phyloP scores from a whole-genome alignment of 2,113 vertebrate species.

The Sphyrna mokarran region DNA sequence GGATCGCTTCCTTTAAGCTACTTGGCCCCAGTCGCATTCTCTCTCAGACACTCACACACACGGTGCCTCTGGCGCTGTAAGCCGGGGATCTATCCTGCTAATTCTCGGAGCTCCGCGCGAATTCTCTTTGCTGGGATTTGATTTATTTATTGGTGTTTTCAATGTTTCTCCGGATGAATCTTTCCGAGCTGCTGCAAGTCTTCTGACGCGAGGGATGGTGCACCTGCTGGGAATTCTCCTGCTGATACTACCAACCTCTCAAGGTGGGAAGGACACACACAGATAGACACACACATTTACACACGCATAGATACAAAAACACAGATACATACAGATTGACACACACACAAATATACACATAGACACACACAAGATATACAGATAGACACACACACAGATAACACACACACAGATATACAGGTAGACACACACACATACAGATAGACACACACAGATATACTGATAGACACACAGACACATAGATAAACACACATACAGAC shows the following conservation, averaged over 20 bases:
- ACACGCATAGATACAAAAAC: too few relatives aligned
- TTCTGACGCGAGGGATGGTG: neutral
- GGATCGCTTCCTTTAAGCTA: neutral
- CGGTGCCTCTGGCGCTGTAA: neutral
- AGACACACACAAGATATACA: neutral
- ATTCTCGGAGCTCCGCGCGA: neutral
- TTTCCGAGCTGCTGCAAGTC: neutral
- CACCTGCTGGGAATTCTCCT: neutral
- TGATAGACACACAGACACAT: too few relatives aligned
- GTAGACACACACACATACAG: neutral
- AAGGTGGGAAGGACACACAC: neutral
- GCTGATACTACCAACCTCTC: neutral
- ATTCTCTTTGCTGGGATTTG: neutral
- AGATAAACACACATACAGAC: neutral
- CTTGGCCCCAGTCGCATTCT: neutral
- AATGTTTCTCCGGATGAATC: neutral
- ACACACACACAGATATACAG: neutral
- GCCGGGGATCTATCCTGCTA: neutral
- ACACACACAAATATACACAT: neutral
- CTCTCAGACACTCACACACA: neutral
- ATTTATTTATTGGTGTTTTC: neutral
- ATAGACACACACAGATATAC: too few relatives aligned
- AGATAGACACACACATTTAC: neutral
- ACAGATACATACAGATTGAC: neutral
- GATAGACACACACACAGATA: neutral